phyloP scores from a whole-genome alignment of 2,888 invertebrate species.

The Coelopa pilipes region DNA sequence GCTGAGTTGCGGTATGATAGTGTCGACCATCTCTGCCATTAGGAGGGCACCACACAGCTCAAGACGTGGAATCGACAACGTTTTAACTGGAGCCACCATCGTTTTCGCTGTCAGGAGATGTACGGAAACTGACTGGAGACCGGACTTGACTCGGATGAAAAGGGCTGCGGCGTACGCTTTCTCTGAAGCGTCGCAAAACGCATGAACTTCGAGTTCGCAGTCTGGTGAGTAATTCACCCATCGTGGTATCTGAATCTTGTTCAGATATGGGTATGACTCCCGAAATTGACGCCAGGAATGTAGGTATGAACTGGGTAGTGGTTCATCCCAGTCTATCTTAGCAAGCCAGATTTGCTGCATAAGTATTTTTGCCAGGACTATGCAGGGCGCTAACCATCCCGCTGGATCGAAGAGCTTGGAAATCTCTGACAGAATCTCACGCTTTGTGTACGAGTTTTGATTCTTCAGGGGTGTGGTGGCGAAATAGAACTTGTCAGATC shows the following conservation, averaged over 20 bases:
- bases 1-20: constrained; percentile 22
- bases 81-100: constrained; percentile 34
- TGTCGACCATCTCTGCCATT: constrained; percentile 17
- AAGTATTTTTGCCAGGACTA: constrained; percentile 9
- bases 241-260: constrained; percentile 29
- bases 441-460: constrained; percentile 32
- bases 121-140: not conserved
- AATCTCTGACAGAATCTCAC: constrained; percentile 21
- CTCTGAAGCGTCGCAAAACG: constrained; percentile 37
- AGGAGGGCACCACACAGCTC: constrained; percentile 35
- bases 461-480: not conserved
- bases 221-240: constrained; percentile 27
- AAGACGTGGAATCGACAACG: constrained; percentile 23
- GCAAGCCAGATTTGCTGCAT: constrained; percentile 24
- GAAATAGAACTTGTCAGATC: constrained; percentile 31
- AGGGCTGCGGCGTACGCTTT: constrained; percentile 25
- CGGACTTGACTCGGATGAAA: constrained; percentile 24
- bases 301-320: not conserved
- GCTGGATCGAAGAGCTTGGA: constrained; percentile 23
- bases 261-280: constrained; percentile 6
- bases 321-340: constrained; percentile 13
- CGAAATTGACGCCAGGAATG: not conserved
- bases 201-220: constrained; percentile 13
- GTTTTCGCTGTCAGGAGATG: constrained; percentile 35
- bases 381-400: constrained; percentile 19